Evolutionary conservation across 2,113 vertebrate genomes (phyloP).

Genomic region (Lophura nycthemera): DNA sequence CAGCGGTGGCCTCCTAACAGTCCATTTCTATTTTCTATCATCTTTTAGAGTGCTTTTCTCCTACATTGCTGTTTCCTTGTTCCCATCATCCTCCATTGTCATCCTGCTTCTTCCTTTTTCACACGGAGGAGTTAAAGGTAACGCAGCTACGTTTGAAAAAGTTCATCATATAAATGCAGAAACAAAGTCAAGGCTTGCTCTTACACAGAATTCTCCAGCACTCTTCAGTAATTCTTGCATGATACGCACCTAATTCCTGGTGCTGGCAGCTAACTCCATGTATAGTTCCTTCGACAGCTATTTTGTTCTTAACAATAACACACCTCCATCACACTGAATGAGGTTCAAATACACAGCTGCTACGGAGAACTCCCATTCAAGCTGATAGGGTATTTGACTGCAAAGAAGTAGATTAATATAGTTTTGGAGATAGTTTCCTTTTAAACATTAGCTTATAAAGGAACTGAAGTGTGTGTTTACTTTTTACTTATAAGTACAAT

Average conservation of each 20-base stretch:
- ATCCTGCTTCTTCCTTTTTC: background rate
- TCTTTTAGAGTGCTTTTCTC: background rate
- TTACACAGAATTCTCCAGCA: background rate
- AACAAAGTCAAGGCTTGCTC: background rate
- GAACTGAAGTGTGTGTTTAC: conserved; percentile 12
- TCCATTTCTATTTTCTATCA: background rate
- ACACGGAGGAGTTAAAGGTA: background rate
- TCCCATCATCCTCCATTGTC: background rate
- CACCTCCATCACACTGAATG: background rate
- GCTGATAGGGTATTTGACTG: background rate
- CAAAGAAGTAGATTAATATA: background rate
- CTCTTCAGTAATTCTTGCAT: background rate
- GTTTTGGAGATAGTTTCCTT: background rate
- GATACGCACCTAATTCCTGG: background rate
- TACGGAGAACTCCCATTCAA: background rate
- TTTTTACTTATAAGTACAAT: background rate
- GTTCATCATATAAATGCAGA: background rate
- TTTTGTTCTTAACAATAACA: conserved; percentile 10
- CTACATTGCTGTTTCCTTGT: background rate
- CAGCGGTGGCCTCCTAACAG: background rate
- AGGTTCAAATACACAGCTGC: background rate
- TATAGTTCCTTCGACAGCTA: background rate
- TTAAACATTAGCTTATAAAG: conserved; percentile 6
- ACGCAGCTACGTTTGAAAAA: background rate
- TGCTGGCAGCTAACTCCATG: background rate